phyloP scores from a whole-genome alignment of 2,888 invertebrate genomes.

The Acleris cristana region DNA sequence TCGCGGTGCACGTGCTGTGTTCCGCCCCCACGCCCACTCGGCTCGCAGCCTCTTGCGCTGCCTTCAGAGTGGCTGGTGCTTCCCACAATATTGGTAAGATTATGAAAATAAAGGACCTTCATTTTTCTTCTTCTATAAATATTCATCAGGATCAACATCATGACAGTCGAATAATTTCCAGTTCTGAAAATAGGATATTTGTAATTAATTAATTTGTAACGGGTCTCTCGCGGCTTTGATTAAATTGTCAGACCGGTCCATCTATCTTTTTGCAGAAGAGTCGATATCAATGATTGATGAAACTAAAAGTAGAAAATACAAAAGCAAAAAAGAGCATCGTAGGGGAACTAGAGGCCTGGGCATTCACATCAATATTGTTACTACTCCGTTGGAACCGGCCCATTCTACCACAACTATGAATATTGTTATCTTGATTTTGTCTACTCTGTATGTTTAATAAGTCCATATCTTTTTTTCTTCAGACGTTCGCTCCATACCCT shows the following conservation, averaged over 20 bases:
- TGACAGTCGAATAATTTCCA: too few relatives aligned
- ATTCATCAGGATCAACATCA: background rate
- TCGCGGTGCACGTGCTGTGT: conserved; percentile 91
- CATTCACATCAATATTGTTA: too few relatives aligned
- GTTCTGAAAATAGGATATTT: too few relatives aligned
- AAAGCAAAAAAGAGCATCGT: too few relatives aligned
- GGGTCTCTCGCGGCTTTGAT: too few relatives aligned
- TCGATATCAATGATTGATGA: too few relatives aligned
- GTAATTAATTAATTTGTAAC: too few relatives aligned
- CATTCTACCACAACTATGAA: background rate
- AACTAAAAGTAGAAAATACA: too few relatives aligned
- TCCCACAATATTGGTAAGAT: conserved; percentile 79
- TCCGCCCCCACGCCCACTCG: conserved; percentile 84
- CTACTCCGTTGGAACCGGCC: too few relatives aligned
- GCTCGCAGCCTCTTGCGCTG: conserved; percentile 91
- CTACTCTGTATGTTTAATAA: background rate
- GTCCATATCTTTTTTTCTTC: conserved; percentile 27
- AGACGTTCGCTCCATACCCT: conserved; percentile 92
- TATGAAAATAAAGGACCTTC: background rate
- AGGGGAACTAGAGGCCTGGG: too few relatives aligned
- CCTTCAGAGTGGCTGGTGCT: conserved; percentile 92
- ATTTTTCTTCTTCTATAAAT: background rate
- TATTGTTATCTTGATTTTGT: background rate
- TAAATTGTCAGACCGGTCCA: too few relatives aligned
- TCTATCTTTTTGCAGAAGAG: too few relatives aligned